phyloP scores from a whole-genome alignment of 2,888 invertebrate genomes.

The Cyrtodaria siliqua region DNA sequence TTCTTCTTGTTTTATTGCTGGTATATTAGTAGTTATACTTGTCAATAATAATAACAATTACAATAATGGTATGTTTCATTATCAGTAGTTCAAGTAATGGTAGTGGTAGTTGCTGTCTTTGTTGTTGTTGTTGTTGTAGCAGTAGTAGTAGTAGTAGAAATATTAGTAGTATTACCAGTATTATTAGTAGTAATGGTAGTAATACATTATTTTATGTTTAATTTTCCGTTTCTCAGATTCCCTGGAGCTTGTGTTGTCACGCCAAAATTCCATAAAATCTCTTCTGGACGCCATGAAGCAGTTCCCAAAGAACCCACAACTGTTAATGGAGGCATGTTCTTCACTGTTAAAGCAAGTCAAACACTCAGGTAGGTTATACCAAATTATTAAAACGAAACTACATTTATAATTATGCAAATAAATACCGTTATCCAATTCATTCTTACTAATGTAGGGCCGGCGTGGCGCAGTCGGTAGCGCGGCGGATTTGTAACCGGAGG shows the following conservation, averaged over 20 bases:
- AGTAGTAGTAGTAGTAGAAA: neutral
- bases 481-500: too few relatives aligned
- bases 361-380: conserved; percentile 59
- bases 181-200: neutral
- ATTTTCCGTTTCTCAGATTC: conserved; percentile 57
- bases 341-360: conserved; percentile 68
- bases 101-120: too few relatives aligned
- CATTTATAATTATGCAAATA: too few relatives aligned
- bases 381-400: too few relatives aligned
- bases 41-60: neutral
- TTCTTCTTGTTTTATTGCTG: too few relatives aligned
- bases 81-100: neutral
- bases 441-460: too few relatives aligned
- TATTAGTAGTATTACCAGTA: neutral
- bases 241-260: conserved; percentile 67
- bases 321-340: conserved; percentile 65
- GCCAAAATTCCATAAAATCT: conserved; percentile 67
- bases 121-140: neutral
- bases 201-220: too few relatives aligned
- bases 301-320: conserved; percentile 61
- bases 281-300: conserved; percentile 63
- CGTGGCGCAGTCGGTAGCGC: too few relatives aligned
- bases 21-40: neutral
- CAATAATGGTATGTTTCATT: neutral
- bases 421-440: too few relatives aligned